Percentiles rank a stretch among this genome's conserved stretches.
These are phyloP conservation scores for Lycocerus yunnanus DNA, from an alignment of 2,888 invertebrate genomes.

Conservation along the genomic window DNA sequence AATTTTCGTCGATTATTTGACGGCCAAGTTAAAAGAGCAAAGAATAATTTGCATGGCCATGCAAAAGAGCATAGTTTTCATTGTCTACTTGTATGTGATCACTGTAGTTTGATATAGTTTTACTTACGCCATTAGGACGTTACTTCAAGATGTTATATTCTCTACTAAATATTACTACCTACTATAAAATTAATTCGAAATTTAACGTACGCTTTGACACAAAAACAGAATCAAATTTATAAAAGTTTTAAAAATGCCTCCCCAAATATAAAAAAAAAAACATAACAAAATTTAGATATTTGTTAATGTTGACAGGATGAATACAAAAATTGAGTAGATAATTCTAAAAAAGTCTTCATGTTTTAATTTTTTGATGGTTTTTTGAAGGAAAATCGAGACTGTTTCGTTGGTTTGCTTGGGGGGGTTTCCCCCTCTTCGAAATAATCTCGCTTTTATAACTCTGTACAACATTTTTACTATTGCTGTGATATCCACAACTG, in stretches of 20 bases:
- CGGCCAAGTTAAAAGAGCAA: constrained; percentile 43
- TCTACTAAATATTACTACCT: constrained; percentile 18
- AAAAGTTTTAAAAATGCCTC: neutral
- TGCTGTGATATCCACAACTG: constrained; percentile 51
- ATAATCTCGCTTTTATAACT: constrained; percentile 29
- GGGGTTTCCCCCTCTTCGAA: constrained; percentile 1
- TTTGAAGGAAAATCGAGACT: neutral
- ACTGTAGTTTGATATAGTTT: constrained; percentile 42
- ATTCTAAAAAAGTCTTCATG: constrained; percentile 11
- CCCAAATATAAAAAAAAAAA: neutral
- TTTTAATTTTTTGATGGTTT: neutral
- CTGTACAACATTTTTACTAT: constrained; percentile 50
- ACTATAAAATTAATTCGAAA: constrained; percentile 10
- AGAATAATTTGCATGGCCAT: constrained; percentile 37
- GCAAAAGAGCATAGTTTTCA: constrained; percentile 46
- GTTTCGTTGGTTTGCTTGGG: neutral
- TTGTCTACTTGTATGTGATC: constrained; percentile 52
- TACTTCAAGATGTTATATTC: constrained; percentile 28
- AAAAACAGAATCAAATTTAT: constrained; percentile 22
- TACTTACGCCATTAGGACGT: constrained; percentile 7
- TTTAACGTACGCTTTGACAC: constrained; percentile 29
- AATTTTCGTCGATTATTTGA: constrained; percentile 41
- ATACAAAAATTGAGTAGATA: constrained; percentile 7
- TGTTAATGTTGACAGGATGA: neutral
- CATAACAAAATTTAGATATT: neutral